A percentile compares a stretch with the other conserved stretches of the same genome.
These are phyloP conservation scores for Alectura lathami DNA, from an alignment of 2,113 vertebrate genomes.

Conservation along the genomic window DNA sequence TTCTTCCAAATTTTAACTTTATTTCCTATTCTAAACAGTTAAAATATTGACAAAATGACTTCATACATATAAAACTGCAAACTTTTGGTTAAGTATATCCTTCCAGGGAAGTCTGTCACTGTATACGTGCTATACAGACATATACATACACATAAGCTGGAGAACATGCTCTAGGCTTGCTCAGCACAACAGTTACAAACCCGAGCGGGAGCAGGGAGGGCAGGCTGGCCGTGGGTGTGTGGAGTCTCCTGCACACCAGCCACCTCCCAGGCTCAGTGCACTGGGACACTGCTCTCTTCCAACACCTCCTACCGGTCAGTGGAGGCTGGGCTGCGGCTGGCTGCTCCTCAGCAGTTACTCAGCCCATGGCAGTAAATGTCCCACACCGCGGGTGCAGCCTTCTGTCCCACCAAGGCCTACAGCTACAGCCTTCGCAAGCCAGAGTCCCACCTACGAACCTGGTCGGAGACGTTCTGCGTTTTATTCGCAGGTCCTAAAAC, in stretches of 20 bases:
- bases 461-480: not conserved
- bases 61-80: not conserved
- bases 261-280: not conserved
- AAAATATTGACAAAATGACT: not conserved
- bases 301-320: not conserved
- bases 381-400: not conserved
- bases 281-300: not conserved
- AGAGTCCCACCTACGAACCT: not conserved
- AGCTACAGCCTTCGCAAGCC: not conserved
- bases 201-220: not conserved
- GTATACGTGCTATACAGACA: not conserved
- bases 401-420: not conserved
- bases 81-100: not conserved
- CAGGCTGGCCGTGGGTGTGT: not conserved
- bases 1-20: not conserved
- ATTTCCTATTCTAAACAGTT: not conserved
- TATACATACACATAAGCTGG: not conserved
- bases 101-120: not conserved
- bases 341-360: not conserved
- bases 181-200: too few relatives aligned
- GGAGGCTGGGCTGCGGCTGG: not conserved
- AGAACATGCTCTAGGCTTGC: not conserved
- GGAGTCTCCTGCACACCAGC: not conserved
- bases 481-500: not conserved
- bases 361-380: not conserved